Percentiles rank a stretch among this genome's conserved stretches.
Conservation (phyloP, 2,113 vertebrate genomes). For the Opisthocomus hoazin region DNA sequence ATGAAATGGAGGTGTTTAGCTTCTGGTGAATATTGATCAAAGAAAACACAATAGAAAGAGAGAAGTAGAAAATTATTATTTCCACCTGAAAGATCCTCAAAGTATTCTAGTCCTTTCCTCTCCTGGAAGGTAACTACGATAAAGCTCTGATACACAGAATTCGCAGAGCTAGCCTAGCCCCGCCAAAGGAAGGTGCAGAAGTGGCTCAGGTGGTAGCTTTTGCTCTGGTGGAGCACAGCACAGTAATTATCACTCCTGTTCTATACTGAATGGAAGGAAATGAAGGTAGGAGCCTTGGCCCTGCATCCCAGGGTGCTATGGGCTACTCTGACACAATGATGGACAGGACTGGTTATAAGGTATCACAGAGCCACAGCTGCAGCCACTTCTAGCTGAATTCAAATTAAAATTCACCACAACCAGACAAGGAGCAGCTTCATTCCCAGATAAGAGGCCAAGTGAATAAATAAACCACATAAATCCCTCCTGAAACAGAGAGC, state of each 20-base stretch:
- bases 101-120: background rate
- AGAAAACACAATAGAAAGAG: background rate
- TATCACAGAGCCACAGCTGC: background rate
- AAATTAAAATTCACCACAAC: slow-evolving; percentile 2
- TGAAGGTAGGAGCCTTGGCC: background rate
- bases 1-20: background rate
- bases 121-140: background rate
- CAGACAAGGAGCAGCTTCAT: background rate
- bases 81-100: background rate
- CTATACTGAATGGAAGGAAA: background rate
- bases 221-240: background rate
- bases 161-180: background rate
- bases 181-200: background rate
- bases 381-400: slow-evolving; percentile 7
- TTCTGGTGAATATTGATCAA: background rate
- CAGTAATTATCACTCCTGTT: background rate
- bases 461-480: slow-evolving; percentile 6
- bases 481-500: background rate
- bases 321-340: background rate
- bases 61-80: background rate
- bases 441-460: background rate
- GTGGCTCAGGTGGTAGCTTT: background rate
- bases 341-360: background rate
- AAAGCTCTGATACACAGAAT: background rate
- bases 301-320: background rate